Base-by-base conservation (phyloP, 2,113 vertebrate species). In the Trogon melanurus region DNA sequence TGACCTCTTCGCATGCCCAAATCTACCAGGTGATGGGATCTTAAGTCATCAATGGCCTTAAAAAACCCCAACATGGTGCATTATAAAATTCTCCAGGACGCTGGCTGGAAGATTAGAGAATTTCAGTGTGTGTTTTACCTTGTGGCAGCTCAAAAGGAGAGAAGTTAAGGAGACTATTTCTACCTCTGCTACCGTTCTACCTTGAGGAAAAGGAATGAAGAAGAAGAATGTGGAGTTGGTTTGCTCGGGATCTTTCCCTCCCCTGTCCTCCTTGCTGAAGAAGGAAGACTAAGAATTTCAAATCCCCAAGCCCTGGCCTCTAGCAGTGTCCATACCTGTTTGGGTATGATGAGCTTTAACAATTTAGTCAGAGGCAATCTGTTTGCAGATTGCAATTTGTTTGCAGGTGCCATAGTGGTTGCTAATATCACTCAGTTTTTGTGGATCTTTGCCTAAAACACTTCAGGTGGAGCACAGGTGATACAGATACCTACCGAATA, bases 351-450 rank as follows among this genome's bases (percentile, higher is more conserved):
- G 38, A 73, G 22, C 34, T 45, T 57, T 29, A 80, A 13, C 26
- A 61, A 11, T 14, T 53, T 27, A 4, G 18, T 71, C 23, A 23
- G 70, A 73, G 51, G 25, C 16, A 21, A 2, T 9, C 13, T 61
- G 69, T 41, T 41, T 41, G 38, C 34, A 41, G 38, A 41, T 11
- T 41, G 38, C 38, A 41, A 2, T 47, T 54, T 51, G 44, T 79
- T 62, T 74, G 29, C 26, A 54, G 41, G 13, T 65, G 9, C 14
- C 3, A 0, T 2, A 18, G 13, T 0, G 0, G 10, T 58, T 54
- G 54, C 22, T 23, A 29, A 14, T 3, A 29, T 5, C 32, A 74
- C 5, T 4, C 57, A 56, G 21, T 2, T 56, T 34, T 64, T 81
- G 16, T 22, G 93, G 72, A 16, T 48, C 67, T 34, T 72, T 80